Evolutionary conservation across 2,888 invertebrate genomes (phyloP).

Genomic region (Neoitamus cyanurus): DNA sequence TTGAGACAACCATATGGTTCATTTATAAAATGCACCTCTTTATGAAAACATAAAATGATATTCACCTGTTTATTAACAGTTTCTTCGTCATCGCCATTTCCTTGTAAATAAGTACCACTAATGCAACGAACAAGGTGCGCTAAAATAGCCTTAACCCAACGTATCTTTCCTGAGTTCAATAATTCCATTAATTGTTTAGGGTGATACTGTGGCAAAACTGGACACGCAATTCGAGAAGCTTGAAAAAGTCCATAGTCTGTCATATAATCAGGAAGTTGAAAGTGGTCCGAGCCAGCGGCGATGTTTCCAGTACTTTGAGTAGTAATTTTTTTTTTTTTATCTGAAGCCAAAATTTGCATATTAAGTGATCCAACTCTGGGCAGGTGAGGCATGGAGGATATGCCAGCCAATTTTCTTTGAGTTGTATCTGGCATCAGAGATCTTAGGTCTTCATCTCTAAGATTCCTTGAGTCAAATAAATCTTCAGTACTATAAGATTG

Average conservation of each 20-base stretch:
- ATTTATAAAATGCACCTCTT: no score
- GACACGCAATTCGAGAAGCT: conserved; percentile 96
- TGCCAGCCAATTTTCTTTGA: conserved; percentile 75
- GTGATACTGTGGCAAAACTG: conserved; percentile 98
- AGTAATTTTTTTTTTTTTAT: conserved; percentile 72
- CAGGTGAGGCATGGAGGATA: conserved; percentile 83
- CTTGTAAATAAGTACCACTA: conserved; percentile 71
- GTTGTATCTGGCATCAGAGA: conserved; percentile 74
- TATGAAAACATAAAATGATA: background rate
- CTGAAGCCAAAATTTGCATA: conserved; percentile 79
- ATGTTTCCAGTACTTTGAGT: conserved; percentile 63
- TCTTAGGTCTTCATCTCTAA: conserved; percentile 77
- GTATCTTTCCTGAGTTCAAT: conserved; percentile 96
- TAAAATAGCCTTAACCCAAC: conserved; percentile 98
- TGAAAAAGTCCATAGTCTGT: conserved; percentile 96
- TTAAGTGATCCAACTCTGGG: conserved; percentile 88
- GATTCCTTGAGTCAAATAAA: conserved; percentile 76
- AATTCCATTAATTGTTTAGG: conserved; percentile 99
- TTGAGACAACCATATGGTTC: no score
- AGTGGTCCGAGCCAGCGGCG: conserved; percentile 59
- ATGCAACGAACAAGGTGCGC: conserved; percentile 92
- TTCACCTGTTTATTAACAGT: background rate
- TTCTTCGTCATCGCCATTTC: conserved; percentile 71
- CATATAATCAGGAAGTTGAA: conserved; percentile 80
- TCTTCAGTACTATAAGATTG: conserved; percentile 73